phyloP scores from a whole-genome alignment of 2,797 vertebrate species.

The Champsocephalus gunnari region DNA sequence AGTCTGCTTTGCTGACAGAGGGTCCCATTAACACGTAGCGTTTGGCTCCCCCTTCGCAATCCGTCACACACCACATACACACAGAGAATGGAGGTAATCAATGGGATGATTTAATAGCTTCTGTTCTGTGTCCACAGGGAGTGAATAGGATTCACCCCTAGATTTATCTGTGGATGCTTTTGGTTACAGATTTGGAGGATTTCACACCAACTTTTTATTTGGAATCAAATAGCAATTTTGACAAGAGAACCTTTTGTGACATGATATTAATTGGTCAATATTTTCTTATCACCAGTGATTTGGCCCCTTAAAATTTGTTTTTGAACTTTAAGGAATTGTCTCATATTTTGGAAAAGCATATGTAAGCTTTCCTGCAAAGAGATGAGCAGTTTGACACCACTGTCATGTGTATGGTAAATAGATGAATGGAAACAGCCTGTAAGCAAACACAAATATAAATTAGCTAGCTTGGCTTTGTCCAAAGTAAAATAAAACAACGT shows the following conservation, averaged over 20 bases:
- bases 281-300: neutral
- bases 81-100: slow-evolving; percentile 63
- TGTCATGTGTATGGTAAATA: too few relatives aligned
- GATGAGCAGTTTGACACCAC: neutral
- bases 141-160: slow-evolving; percentile 21
- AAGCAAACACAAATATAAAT: too few relatives aligned
- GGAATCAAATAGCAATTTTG: neutral
- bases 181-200: slow-evolving; percentile 19
- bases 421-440: too few relatives aligned
- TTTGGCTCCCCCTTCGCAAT: slow-evolving; percentile 52
- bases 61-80: slow-evolving; percentile 47
- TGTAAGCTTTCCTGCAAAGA: neutral
- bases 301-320: neutral
- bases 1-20: slow-evolving; percentile 55
- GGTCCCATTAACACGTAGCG: slow-evolving; percentile 67
- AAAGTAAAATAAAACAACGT: neutral
- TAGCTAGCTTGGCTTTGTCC: too few relatives aligned
- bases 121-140: slow-evolving; percentile 56
- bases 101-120: slow-evolving; percentile 72
- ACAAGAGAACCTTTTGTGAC: neutral
- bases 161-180: slow-evolving; percentile 29
- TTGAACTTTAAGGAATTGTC: neutral
- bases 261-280: neutral
- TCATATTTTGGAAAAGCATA: neutral
- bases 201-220: slow-evolving; percentile 34